phyloP scores from a whole-genome alignment of 2,797 vertebrate species.

The Stomatorhinus walkeri region DNA sequence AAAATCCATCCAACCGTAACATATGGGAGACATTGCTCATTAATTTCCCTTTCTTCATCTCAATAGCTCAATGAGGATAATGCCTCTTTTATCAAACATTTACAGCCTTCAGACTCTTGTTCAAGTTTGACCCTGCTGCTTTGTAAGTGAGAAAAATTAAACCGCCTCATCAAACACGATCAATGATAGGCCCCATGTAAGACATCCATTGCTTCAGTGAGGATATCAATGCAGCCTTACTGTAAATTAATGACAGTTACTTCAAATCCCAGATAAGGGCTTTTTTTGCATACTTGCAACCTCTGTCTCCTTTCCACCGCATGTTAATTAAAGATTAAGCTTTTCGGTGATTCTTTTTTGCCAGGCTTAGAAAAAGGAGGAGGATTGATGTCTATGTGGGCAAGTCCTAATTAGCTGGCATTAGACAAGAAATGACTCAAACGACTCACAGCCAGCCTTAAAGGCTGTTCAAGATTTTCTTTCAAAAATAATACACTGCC shows the following conservation, averaged over 20 bases:
- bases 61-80: slow-evolving; percentile 17
- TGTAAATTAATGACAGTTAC: slow-evolving; percentile 46
- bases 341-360: slow-evolving; percentile 10
- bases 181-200: slow-evolving; percentile 47
- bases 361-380: slow-evolving; percentile 8
- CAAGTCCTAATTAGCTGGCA: slow-evolving; percentile 32
- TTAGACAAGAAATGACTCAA: slow-evolving; percentile 19
- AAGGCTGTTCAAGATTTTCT: not conserved
- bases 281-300: slow-evolving; percentile 33
- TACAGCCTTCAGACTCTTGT: slow-evolving; percentile 38
- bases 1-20: slow-evolving; percentile 4
- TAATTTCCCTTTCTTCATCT: slow-evolving; percentile 22
- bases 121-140: slow-evolving; percentile 47
- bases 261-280: slow-evolving; percentile 29
- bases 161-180: slow-evolving; percentile 57
- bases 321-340: slow-evolving; percentile 14
- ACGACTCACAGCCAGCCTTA: not conserved
- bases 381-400: slow-evolving; percentile 19
- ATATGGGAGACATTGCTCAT: slow-evolving; percentile 16
- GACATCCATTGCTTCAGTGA: slow-evolving; percentile 44
- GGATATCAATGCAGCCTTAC: slow-evolving; percentile 41
- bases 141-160: slow-evolving; percentile 49
- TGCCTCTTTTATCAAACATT: slow-evolving; percentile 31
- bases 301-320: slow-evolving; percentile 21
- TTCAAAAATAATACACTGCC: not conserved